Evolutionary conservation across 1,140 invertebrate genomes (phyloP).

Genomic region (Chlorops oryzae): DNA sequence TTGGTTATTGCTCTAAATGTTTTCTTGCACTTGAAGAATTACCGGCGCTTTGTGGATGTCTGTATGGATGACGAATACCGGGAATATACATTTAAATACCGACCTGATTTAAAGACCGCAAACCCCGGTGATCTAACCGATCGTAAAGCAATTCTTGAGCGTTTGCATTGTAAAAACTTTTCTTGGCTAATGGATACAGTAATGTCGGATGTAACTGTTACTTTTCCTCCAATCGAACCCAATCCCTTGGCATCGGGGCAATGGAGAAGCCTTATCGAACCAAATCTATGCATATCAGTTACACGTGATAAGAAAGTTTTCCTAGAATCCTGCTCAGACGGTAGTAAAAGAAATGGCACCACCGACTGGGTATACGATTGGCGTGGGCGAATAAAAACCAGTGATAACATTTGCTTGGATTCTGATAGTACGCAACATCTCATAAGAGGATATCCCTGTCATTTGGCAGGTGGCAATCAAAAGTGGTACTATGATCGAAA

Average conservation of each 20-base stretch:
- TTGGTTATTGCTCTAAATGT: too few species aligned
- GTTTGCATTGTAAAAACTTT: slow-evolving; percentile 82
- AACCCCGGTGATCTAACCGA: slow-evolving; percentile 66
- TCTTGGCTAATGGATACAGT: slow-evolving; percentile 92
- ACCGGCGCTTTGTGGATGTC: slow-evolving; percentile 84
- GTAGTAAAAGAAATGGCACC: slow-evolving; percentile 66
- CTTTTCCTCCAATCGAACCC: slow-evolving; percentile 87
- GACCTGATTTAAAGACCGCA: slow-evolving; percentile 66
- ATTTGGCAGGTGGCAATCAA: slow-evolving; percentile 85
- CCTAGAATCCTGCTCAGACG: slow-evolving; percentile 51
- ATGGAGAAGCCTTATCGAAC: slow-evolving; percentile 59
- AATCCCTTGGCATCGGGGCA: slow-evolving; percentile 73
- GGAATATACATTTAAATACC: slow-evolving; percentile 71
- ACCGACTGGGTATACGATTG: too few species aligned
- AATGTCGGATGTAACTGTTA: slow-evolving; percentile 79
- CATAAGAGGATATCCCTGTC: slow-evolving; percentile 69
- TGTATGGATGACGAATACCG: slow-evolving; percentile 98
- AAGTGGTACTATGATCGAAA: slow-evolving; percentile 77
- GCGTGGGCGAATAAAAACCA: too few species aligned
- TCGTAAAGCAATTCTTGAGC: slow-evolving; percentile 63
- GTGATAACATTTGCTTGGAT: slow-evolving; percentile 81
- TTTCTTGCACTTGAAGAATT: slow-evolving; percentile 57
- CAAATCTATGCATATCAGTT: slow-evolving; percentile 71
- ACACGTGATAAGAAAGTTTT: too few species aligned
- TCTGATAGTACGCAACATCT: slow-evolving; percentile 63